These are phyloP conservation scores for Rhyacophila evoluta DNA, from an alignment of 2,888 invertebrate genomes.

Conservation along the genomic window DNA sequence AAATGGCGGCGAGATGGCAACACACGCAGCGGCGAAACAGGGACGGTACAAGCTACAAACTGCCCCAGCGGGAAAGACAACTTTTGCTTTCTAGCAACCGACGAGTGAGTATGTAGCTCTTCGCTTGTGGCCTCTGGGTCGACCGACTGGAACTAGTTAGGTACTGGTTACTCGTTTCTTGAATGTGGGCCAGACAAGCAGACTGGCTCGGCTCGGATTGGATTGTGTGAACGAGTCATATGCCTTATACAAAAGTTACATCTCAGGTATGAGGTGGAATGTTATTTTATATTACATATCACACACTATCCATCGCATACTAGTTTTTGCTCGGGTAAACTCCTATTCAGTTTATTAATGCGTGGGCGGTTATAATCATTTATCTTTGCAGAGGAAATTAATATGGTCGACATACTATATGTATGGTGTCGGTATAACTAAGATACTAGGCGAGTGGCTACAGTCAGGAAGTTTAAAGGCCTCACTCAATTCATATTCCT, in stretches of 20 bases:
- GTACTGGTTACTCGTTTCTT: neutral
- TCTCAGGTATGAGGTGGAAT: neutral
- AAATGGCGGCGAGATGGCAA: neutral
- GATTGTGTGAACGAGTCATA: conserved; percentile 6
- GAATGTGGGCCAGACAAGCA: conserved; percentile 11
- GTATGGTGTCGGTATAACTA: too few relatives aligned
- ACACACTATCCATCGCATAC: neutral
- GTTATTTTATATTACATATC: neutral
- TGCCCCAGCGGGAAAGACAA: neutral
- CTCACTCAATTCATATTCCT: too few relatives aligned
- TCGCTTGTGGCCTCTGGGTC: conserved; percentile 2
- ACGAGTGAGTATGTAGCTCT: neutral
- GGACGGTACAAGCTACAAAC: neutral
- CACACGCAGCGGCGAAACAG: conserved; percentile 12
- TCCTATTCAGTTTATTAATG: too few relatives aligned
- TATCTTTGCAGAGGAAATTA: too few relatives aligned
- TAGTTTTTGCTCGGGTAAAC: neutral
- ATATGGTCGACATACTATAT: too few relatives aligned
- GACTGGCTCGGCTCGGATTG: neutral
- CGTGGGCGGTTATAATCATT: too few relatives aligned
- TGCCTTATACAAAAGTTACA: neutral
- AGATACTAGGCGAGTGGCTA: too few relatives aligned
- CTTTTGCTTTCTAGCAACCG: conserved; percentile 6
- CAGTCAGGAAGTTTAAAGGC: too few relatives aligned
- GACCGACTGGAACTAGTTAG: conserved; percentile 9